These are phyloP conservation scores for Noctua comes DNA, from an alignment of 2,888 invertebrate species.

Conservation along the genomic window DNA sequence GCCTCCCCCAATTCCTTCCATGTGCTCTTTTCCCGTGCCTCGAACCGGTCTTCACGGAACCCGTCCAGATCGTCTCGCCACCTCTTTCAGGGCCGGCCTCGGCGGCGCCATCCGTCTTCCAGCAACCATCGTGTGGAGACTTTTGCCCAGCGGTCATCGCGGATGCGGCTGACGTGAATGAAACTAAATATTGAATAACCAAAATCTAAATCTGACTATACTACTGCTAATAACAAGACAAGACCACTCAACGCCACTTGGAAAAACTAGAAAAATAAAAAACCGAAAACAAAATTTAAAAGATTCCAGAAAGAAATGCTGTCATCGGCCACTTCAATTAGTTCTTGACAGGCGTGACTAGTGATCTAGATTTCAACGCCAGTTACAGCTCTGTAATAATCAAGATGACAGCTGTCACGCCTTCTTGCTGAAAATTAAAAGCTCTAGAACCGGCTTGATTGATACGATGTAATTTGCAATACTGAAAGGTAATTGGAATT, in stretches of 20 bases:
- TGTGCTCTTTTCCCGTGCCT: too few relatives aligned
- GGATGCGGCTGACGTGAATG: too few relatives aligned
- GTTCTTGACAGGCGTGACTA: conserved; percentile 17
- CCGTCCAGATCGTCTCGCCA: too few relatives aligned
- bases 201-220: background rate
- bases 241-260: background rate
- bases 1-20: too few relatives aligned
- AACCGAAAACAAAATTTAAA: too few relatives aligned
- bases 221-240: conserved; percentile 9
- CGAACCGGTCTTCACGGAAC: too few relatives aligned
- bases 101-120: too few relatives aligned
- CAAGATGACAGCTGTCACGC: conserved; percentile 23
- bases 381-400: conserved; percentile 46
- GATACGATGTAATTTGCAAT: conserved; percentile 38
- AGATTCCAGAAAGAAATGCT: background rate
- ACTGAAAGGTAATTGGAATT: conserved; percentile 28
- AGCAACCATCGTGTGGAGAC: too few relatives aligned
- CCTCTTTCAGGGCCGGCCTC: too few relatives aligned
- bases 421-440: conserved; percentile 37
- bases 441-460: conserved; percentile 14
- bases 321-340: conserved; percentile 32
- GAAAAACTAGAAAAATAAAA: background rate
- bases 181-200: background rate
- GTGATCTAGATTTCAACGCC: conserved; percentile 24
- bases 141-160: too few relatives aligned